Evolutionary conservation across 1,140 invertebrate species (phyloP), one percentile per base, ranked within the genome.

Genomic region (Limonius californicus): DNA sequence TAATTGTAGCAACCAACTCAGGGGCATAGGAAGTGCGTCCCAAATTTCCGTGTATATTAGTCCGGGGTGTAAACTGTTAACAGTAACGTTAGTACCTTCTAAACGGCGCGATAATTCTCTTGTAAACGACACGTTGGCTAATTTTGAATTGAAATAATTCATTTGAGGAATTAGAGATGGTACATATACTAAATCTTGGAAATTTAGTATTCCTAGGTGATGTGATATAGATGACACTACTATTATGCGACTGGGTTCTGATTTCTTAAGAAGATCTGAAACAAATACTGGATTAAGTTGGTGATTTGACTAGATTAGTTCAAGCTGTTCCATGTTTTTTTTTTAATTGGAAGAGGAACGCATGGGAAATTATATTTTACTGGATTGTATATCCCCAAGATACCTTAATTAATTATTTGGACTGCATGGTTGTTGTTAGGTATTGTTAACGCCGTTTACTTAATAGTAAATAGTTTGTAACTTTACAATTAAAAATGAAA

Each of bases 71-170:
- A 95, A 81, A 27, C 88, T 85, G 78, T 94, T 90, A 2, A 88
- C 90, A 2, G 88, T 90, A 2, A 98, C 88, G 45, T 85, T 83
- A 16, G 85, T 85, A 16, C 83, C 88, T 76, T 87, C 63, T 57
- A 93, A 74, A 76, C 79, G 80, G 62, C 83, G 84, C 0, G 88
- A 85, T 18, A 98, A 78, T 79, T 96, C 89, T 53, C 77, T 83
- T 0, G 88, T 91, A 71, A 95, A 95, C n/a, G 97, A 77, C 14
- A 96, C 72, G 78, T 92, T 94, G 8, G 92, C 92, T 30, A 97
- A 80, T 82, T 97, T 97, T 76, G 54, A 57, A 50, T 86, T 85
- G 1, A 91, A 23, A 55, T 55, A 55, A 30, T 23, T 32, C 92
- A 7, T 11, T 94, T 77, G 93, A 89, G 62, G 82, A 83, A 77